phyloP scores from a whole-genome alignment of 1,140 invertebrate genomes.

The Nixonia krombeini region DNA sequence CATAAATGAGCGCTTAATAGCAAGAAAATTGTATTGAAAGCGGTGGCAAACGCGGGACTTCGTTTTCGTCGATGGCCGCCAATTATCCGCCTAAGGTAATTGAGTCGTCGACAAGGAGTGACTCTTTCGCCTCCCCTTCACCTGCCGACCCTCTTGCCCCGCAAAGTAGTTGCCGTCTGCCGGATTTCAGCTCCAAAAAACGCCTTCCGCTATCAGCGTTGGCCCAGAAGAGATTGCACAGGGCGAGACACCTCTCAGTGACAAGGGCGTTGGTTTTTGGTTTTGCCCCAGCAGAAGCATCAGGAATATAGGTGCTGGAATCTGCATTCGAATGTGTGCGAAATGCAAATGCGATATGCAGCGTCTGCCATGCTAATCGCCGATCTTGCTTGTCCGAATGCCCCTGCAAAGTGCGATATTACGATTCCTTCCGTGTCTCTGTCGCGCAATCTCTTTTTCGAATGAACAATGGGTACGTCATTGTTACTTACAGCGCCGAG shows the following conservation, averaged over 20 bases:
- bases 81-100: constrained; percentile 28
- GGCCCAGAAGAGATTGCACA: background rate
- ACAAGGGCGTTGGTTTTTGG: constrained; percentile 5
- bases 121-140: constrained; percentile 1
- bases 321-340: constrained; percentile 42
- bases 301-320: constrained; percentile 8
- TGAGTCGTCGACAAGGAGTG: constrained; percentile 1
- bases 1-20: constrained; percentile 24
- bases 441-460: background rate
- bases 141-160: background rate
- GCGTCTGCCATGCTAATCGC: constrained; percentile 44
- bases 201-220: background rate
- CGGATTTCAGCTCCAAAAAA: background rate
- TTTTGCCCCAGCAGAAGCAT: constrained; percentile 15
- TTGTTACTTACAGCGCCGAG: too few relatives aligned
- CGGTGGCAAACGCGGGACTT: constrained; percentile 4
- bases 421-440: background rate
- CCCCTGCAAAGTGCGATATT: constrained; percentile 17
- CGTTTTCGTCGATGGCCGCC: constrained; percentile 24
- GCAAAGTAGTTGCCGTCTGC: background rate
- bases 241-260: background rate
- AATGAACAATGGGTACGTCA: too few relatives aligned
- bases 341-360: constrained; percentile 44
- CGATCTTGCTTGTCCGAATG: constrained; percentile 14
- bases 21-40: constrained; percentile 34